Base-by-base conservation (phyloP, 2,113 vertebrate genomes). In the Pelecanoides urinatrix region DNA sequence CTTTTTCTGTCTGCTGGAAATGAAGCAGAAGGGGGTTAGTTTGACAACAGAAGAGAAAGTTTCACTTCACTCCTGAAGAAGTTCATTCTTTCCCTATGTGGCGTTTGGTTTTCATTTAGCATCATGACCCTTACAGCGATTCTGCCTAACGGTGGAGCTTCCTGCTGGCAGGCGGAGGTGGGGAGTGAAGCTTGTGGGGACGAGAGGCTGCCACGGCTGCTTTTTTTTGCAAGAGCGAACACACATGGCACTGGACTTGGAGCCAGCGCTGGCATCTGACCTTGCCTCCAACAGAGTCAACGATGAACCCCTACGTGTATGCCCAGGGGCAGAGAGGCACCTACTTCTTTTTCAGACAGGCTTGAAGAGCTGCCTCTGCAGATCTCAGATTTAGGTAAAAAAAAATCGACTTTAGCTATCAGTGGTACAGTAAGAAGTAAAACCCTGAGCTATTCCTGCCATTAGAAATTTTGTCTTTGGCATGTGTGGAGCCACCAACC, bases 41-140 rank as follows among this genome's bases (percentile, higher is more conserved):
- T 79, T 58, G 65, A 63, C 55, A 94, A 47, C 0, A 1, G 81
- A 90, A 89, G 63, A 63, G 59, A 82, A 86, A 86, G 93, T 93
- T 97, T 96, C 81, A 62, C 58, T 88, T 96, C 36, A 3, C 34
- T 78, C 61, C 67, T 4, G 4, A 59, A 53, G 27, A 77, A 85
- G 25, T 68, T 92, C 3, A 3, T 59, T 65, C 17, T 90, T 94
- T 92, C 76, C 42, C 30, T 63, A 2, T 3, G 20, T 53, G 65
- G 34, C 34, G 5, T 34, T 47, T 55, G 56, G n/a, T 73, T 86
- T 87, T 80, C 9, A n/a, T 91, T 50, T 62, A 74, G 50, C 59
- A 29, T 56, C 40, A 8, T 3, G 9, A 25, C 52, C 26, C 27
- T 68, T 44, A n/a, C 5, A 73, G 49, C 2, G 7, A 20, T 68